These are phyloP conservation scores for Entelurus aequoreus DNA, from an alignment of 2,113 vertebrate genomes.

Conservation along the genomic window DNA sequence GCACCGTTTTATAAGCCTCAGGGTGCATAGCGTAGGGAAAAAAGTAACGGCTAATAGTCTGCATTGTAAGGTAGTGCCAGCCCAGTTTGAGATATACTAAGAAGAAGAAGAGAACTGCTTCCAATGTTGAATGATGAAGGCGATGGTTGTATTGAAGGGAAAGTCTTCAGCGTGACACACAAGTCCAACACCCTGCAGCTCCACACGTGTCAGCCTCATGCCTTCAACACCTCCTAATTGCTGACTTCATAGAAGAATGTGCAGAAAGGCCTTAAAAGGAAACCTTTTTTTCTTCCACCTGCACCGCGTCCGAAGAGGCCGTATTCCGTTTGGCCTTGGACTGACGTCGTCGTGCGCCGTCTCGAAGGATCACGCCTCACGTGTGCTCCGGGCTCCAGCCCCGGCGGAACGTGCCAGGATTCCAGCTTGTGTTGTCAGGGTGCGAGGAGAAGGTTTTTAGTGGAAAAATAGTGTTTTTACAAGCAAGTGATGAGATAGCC, in stretches of 20 bases:
- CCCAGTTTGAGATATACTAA: too few species aligned
- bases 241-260: slow-evolving; percentile 9
- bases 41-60: too few species aligned
- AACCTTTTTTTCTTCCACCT: slow-evolving; percentile 29
- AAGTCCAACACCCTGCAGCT: not conserved
- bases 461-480: too few species aligned
- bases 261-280: slow-evolving; percentile 8
- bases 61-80: too few species aligned
- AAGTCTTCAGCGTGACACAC: not conserved
- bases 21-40: too few species aligned
- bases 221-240: slow-evolving; percentile 13
- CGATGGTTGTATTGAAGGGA: not conserved
- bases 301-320: slow-evolving; percentile 53
- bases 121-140: not conserved
- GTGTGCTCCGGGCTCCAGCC: too few species aligned
- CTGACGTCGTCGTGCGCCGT: slow-evolving; percentile 56
- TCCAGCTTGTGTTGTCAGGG: not conserved
- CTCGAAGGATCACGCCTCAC: slow-evolving; percentile 56
- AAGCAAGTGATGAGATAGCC: slow-evolving; percentile 56
- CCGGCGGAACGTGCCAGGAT: too few species aligned
- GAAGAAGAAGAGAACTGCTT: too few species aligned
- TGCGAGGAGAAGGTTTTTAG: slow-evolving; percentile 39
- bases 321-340: slow-evolving; percentile 53
- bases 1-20: too few species aligned
- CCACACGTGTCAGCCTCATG: not conserved